These are phyloP conservation scores for Trachops cirrhosus DNA, from an alignment of 2,797 vertebrate genomes.

Conservation along the genomic window DNA sequence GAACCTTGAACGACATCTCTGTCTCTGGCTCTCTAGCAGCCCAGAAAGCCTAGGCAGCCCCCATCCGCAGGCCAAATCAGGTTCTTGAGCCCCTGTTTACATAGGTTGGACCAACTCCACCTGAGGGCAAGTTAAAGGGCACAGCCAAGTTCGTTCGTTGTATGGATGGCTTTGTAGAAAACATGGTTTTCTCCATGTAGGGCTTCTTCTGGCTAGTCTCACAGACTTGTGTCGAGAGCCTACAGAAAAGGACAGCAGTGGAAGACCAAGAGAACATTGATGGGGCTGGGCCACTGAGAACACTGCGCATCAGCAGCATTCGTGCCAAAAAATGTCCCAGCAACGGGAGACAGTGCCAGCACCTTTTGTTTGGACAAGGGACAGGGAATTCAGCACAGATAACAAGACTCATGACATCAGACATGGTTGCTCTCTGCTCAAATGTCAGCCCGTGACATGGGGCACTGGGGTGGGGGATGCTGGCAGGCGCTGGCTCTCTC, in stretches of 20 bases:
- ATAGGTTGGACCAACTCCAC: background rate
- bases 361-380: constrained; percentile 28
- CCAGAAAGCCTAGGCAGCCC: background rate
- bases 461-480: background rate
- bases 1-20: background rate
- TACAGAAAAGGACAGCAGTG: background rate
- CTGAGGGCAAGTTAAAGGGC: background rate
- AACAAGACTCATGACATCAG: constrained; percentile 34
- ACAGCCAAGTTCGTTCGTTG: background rate
- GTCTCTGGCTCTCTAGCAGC: background rate
- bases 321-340: background rate
- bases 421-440: constrained; percentile 34
- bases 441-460: constrained; percentile 25
- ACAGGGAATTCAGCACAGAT: background rate
- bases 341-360: background rate
- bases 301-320: background rate
- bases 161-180: background rate
- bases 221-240: background rate
- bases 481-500: background rate
- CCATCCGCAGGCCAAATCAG: background rate
- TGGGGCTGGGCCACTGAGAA: background rate
- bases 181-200: background rate
- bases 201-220: background rate
- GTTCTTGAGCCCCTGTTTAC: background rate
- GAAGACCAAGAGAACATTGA: background rate